Percentiles rank a stretch among this genome's conserved stretches.
These are phyloP conservation scores for Dioctria linearis DNA, from an alignment of 2,888 invertebrate species.

Conservation along the genomic window DNA sequence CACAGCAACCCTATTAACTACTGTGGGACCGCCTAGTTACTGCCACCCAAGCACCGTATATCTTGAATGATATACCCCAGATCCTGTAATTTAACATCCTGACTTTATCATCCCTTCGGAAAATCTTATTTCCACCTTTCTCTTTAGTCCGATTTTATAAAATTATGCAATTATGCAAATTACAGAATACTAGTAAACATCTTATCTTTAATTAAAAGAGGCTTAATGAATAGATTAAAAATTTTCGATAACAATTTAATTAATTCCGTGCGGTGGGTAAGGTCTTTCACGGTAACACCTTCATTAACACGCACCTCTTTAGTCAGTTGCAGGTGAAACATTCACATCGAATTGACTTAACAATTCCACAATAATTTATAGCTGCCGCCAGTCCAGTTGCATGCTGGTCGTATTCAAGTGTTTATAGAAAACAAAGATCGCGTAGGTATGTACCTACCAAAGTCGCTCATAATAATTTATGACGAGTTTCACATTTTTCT, in stretches of 20 bases:
- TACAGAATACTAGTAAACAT: too few species aligned
- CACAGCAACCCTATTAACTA: too few species aligned
- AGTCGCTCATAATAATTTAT: constrained; percentile 27
- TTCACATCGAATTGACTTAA: constrained; percentile 23
- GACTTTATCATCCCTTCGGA: too few species aligned
- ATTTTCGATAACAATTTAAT: constrained; percentile 48
- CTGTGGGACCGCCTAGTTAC: too few species aligned
- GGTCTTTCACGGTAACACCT: constrained; percentile 41
- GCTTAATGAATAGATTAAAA: constrained; percentile 27
- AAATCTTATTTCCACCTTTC: too few species aligned
- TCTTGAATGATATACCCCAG: too few species aligned
- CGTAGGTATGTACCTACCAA: background rate
- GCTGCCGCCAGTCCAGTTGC: constrained; percentile 23
- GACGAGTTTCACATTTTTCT: constrained; percentile 29
- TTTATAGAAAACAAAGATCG: constrained; percentile 43
- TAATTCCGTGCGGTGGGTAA: constrained; percentile 31
- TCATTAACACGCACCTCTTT: constrained; percentile 35
- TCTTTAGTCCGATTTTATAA: too few species aligned
- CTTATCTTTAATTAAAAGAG: too few species aligned
- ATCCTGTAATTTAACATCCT: too few species aligned
- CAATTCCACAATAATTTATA: constrained; percentile 34
- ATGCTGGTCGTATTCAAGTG: constrained; percentile 23
- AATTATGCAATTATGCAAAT: too few species aligned
- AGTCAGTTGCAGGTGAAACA: constrained; percentile 17
- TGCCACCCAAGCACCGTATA: too few species aligned